Percentiles rank a stretch among this genome's conserved stretches.
Evolutionary conservation across 1,140 invertebrate species (phyloP).

Genomic region (Nasonia vitripennis): DNA sequence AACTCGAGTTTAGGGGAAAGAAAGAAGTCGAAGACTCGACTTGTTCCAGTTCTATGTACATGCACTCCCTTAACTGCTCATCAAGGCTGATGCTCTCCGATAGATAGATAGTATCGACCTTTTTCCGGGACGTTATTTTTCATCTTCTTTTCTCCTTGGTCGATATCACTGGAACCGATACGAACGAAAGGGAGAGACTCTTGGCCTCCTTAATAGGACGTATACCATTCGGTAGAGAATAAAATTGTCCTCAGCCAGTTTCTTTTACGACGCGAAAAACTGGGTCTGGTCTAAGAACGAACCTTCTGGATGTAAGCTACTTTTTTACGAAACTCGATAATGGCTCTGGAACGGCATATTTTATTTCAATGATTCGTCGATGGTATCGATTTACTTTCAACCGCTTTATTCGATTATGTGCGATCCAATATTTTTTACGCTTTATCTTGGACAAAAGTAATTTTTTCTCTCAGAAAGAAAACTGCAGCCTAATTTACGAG

Average conservation of each 20-base stretch:
- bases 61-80: not conserved
- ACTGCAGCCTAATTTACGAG: too few relatives aligned
- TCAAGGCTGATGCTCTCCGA: not conserved
- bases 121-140: constrained; percentile 13
- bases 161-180: not conserved
- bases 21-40: not conserved
- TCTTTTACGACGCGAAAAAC: not conserved
- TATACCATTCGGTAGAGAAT: not conserved
- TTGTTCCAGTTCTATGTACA: not conserved
- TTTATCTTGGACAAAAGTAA: too few relatives aligned
- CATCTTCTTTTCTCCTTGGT: not conserved
- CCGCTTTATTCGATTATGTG: not conserved
- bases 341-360: not conserved
- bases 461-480: not conserved
- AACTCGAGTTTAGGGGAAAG: not conserved
- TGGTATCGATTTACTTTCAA: not conserved
- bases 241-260: not conserved
- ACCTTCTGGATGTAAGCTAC: not conserved
- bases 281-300: not conserved
- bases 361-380: not conserved
- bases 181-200: not conserved
- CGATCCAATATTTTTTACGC: not conserved
- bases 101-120: constrained; percentile 14
- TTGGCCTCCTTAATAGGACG: not conserved
- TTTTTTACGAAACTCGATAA: not conserved